Percentiles rank a stretch among this genome's conserved stretches.
phyloP scores from a whole-genome alignment of 2,113 vertebrate genomes.

The Xiphophorus couchianus region DNA sequence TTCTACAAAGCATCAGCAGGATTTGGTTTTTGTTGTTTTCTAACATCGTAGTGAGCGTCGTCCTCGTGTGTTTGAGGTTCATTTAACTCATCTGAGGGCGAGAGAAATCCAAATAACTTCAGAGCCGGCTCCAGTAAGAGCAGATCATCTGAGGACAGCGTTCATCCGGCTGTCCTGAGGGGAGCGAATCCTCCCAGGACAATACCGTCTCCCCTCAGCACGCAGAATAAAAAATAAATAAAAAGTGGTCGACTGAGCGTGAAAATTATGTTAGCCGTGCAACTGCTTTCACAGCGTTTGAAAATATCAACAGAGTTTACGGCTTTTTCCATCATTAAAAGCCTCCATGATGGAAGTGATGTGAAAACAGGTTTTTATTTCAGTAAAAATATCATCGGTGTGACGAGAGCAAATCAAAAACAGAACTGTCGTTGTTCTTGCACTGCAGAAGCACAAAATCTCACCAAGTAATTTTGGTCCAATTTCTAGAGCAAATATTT shows the following conservation, averaged over 20 bases:
- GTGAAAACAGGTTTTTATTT: neutral
- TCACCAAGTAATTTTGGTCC: too few relatives aligned
- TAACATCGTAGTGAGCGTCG: neutral
- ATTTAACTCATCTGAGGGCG: neutral
- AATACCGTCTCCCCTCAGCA: too few relatives aligned
- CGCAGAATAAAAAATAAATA: neutral
- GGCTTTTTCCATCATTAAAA: neutral
- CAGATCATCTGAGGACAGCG: neutral
- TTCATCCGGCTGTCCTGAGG: neutral
- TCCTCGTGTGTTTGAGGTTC: neutral
- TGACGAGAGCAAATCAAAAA: too few relatives aligned
- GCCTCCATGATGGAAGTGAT: neutral
- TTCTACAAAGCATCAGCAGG: neutral
- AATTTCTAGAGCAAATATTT: too few relatives aligned
- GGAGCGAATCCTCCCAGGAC: neutral
- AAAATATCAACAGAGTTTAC: neutral
- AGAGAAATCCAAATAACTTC: neutral
- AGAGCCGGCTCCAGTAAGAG: neutral
- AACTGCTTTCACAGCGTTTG: neutral
- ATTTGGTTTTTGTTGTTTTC: neutral
- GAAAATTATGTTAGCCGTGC: neutral
- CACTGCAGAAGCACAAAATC: too few relatives aligned
- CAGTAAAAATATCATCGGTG: neutral
- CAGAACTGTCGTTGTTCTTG: too few relatives aligned
- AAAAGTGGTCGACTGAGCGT: neutral